Conservation (phyloP, 2,113 vertebrate species). For the Fregetta grallaria region DNA sequence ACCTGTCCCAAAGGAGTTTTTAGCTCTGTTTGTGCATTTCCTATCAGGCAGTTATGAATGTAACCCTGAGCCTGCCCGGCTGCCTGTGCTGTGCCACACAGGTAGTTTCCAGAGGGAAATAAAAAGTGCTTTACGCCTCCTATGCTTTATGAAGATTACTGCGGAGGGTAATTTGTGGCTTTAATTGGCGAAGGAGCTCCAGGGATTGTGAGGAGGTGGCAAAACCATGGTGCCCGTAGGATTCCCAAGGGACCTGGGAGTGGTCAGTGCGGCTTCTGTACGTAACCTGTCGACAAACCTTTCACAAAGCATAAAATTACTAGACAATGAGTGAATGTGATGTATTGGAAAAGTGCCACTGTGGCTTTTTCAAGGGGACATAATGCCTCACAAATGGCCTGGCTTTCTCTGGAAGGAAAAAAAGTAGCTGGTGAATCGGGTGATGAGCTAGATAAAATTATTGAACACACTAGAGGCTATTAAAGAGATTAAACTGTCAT, state of each 20-base stretch:
- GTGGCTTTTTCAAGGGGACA: neutral
- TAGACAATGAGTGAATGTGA: neutral
- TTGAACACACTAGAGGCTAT: neutral
- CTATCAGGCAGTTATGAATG: rapidly evolving
- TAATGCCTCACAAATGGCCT: neutral
- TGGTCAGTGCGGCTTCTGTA: rapidly evolving
- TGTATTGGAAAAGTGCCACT: neutral
- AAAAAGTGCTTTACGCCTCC: neutral
- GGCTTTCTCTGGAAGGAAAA: neutral
- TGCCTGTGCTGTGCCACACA: neutral
- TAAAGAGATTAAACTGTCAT: neutral
- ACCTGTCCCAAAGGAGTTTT: neutral
- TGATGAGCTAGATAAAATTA: neutral
- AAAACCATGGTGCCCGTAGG: neutral
- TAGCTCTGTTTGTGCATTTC: rapidly evolving
- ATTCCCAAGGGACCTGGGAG: neutral
- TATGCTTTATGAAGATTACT: neutral
- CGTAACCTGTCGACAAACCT: rapidly evolving
- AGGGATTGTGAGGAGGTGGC: neutral
- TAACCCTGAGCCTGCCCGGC: neutral
- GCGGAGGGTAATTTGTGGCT: neutral
- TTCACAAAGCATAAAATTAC: neutral
- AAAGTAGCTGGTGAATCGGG: neutral
- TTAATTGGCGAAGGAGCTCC: neutral
- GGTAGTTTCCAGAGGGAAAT: neutral